A percentile compares a stretch with the other conserved stretches of the same genome.
Conservation (phyloP, 2,888 invertebrate species). For the Dioctria linearis region DNA sequence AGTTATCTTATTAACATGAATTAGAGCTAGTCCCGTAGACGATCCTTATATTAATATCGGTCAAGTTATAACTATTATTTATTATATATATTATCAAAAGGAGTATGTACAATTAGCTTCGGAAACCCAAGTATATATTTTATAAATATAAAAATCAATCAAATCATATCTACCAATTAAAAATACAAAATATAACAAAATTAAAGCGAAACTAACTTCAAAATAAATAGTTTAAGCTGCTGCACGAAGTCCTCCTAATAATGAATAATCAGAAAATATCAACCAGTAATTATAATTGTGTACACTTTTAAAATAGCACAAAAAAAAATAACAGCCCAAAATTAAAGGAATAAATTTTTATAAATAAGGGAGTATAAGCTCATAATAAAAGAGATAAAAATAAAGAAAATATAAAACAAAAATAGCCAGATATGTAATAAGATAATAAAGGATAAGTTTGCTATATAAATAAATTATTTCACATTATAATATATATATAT, state of each 20-base stretch:
- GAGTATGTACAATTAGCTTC: no score
- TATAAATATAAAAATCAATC: conserved; percentile 72
- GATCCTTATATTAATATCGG: no score
- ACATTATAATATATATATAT: conserved; percentile 76
- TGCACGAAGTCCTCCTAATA: conserved; percentile 78
- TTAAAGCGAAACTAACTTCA: conserved; percentile 80
- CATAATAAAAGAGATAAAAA: conserved; percentile 76
- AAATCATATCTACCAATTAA: conserved; percentile 75
- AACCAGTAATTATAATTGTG: conserved; percentile 77
- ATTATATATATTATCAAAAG: no score
- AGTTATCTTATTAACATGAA: conserved; percentile 79
- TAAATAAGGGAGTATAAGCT: conserved; percentile 74
- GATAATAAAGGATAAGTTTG: conserved; percentile 74
- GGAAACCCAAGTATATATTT: conserved; percentile 73
- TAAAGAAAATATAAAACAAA: conserved; percentile 75
- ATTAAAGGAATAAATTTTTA: conserved; percentile 74
- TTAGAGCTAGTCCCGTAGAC: conserved; percentile 73
- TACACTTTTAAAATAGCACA: conserved; percentile 78
- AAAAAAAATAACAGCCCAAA: conserved; percentile 77
- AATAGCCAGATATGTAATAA: conserved; percentile 77
- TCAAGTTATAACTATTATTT: no score
- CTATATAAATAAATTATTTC: conserved; percentile 81
- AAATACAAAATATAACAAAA: conserved; percentile 76
- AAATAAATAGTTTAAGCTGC: conserved; percentile 84
- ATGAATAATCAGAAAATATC: conserved; percentile 81